Base-by-base conservation (phyloP, 2,113 vertebrate genomes). In the Cyprinodon brontotheroides region DNA sequence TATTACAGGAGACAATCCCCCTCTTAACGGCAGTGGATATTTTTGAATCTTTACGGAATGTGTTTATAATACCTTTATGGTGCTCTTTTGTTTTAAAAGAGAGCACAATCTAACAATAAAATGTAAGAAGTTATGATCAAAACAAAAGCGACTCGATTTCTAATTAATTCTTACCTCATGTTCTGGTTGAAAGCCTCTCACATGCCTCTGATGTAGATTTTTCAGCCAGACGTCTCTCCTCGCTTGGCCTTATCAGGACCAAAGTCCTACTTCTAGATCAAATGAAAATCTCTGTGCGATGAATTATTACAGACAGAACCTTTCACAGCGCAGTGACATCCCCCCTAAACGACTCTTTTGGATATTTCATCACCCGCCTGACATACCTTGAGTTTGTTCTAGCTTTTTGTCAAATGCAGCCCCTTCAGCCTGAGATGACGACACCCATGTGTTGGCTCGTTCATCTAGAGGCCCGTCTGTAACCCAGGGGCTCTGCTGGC, bases 221-320 rank as follows among this genome's bases (percentile, higher is more conserved):
- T 63, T 1, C 75, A 48, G 77, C 75, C 84, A 84, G 73, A 80
- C 48, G 64, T 88, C 87, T 83, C 72, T 92, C 86, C 61, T 60
- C 83, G 73, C 83, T 73, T 69, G 67, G 15, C 36, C 72, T 83
- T 84, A 87, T 87, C 80, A 0, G 57, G 41, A 37, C 71, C 81
- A 4, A 20, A 81, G 76, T 69, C 77, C 75, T 37, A 41, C 71
- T 87, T 87, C 70, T 70, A 85, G 87, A 90, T 88, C 70, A 79
- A 86, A 84, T 88, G 85, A 77, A 82, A 89, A 87, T 85, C 81
- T 84, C 70, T 57, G 53, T 0, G 10, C 84, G 82, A 90, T 92
- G 84, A 88, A 80, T 64, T 36, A 17, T 65, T 75, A 86, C 29
- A 8, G 88, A 92, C 90, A 89, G 86, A 69, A 89, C 61, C 88